phyloP scores from a whole-genome alignment of 1,140 invertebrate genomes.

The Matsumurasca onukii region DNA sequence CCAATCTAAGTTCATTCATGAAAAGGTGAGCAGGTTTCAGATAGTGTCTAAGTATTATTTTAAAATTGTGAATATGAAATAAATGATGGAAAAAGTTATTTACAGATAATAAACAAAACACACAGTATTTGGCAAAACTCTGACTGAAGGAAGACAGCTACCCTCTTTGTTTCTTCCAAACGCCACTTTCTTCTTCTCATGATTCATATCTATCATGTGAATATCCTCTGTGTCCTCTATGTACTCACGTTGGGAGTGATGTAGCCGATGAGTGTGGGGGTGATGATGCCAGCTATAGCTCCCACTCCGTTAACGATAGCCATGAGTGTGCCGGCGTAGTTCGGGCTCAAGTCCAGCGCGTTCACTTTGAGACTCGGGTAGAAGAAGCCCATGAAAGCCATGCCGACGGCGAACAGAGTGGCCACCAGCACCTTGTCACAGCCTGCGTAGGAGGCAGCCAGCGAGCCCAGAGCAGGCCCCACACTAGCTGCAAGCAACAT shows the following conservation, averaged over 20 bases:
- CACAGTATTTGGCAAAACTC: too few species aligned
- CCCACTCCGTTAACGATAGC: constrained; percentile 83
- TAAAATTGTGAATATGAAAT: too few species aligned
- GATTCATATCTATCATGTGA: not conserved
- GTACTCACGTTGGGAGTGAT: constrained; percentile 70
- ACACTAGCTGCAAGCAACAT: constrained; percentile 68
- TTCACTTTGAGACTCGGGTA: constrained; percentile 79
- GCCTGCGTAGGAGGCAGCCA: constrained; percentile 77
- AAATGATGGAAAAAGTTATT: too few species aligned
- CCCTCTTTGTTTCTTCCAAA: too few species aligned
- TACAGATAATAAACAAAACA: too few species aligned
- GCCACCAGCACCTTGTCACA: constrained; percentile 66
- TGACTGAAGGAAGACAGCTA: too few species aligned
- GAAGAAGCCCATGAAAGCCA: constrained; percentile 74
- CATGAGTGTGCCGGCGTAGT: constrained; percentile 79
- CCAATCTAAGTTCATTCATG: too few species aligned
- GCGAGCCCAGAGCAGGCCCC: constrained; percentile 73
- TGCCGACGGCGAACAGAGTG: constrained; percentile 65
- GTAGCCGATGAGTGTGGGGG: constrained; percentile 73
- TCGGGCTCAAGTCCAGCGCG: constrained; percentile 78
- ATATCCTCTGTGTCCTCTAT: not conserved
- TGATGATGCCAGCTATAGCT: constrained; percentile 76
- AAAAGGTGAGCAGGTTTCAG: too few species aligned
- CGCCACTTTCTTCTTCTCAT: too few species aligned
- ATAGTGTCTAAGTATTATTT: too few species aligned